Conservation (phyloP, 2,888 invertebrate genomes). For the Lasiommata megera region DNA sequence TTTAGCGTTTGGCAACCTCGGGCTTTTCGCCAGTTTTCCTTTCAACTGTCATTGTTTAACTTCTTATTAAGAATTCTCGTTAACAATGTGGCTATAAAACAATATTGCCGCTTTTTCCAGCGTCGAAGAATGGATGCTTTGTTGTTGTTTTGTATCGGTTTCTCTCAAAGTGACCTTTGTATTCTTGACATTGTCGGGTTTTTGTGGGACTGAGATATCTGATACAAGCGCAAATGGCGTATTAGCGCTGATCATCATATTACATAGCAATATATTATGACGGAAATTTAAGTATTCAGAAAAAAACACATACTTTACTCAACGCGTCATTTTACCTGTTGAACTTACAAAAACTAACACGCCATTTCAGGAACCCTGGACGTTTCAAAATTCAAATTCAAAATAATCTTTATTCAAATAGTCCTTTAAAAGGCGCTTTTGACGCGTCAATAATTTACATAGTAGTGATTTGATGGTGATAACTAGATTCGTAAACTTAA, state of each 20-base stretch:
- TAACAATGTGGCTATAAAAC: conserved; percentile 21
- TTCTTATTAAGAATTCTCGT: neutral
- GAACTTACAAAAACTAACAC: no score
- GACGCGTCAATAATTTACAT: no score
- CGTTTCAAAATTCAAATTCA: no score
- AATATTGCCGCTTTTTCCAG: conserved; percentile 17
- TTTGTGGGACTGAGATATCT: conserved; percentile 4
- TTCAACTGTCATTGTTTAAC: conserved; percentile 17
- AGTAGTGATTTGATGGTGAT: no score
- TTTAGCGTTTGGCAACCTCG: neutral
- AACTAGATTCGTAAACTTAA: no score
- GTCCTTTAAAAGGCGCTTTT: no score
- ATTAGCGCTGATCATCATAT: neutral
- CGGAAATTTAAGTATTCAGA: neutral
- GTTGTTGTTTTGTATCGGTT: conserved; percentile 21
- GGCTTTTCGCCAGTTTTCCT: conserved; percentile 18
- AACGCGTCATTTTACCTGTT: no score
- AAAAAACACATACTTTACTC: neutral
- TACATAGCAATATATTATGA: neutral
- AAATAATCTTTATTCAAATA: no score
- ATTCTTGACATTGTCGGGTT: conserved; percentile 22
- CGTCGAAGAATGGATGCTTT: conserved; percentile 21
- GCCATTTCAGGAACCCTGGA: no score
- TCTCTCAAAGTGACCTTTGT: conserved; percentile 21
- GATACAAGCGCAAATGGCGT: neutral